Base-by-base conservation (phyloP, 2,888 invertebrate genomes). In the Pollenia griseotomentosa region DNA sequence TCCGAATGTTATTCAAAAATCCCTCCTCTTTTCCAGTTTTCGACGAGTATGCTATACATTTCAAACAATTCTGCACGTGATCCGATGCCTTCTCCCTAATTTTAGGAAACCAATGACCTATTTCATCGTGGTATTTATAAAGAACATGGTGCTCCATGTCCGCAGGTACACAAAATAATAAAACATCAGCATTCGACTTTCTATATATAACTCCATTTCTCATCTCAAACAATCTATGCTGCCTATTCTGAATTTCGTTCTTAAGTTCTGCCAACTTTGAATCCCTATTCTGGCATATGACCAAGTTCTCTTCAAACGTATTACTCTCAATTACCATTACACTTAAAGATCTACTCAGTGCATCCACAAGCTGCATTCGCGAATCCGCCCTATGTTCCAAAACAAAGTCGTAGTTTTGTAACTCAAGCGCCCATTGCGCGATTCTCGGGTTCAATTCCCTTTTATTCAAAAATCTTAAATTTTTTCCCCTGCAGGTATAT, bases 11-110 rank as follows among this genome's bases (percentile, higher is more conserved):
- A 14, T 86, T 53, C 16, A 86, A 40, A 53, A 77, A 73, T 6
- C 78, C 79, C 48, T 83, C 86, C 23, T 74, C 74, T 10, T 55
- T 66, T 12, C 75, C 68, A 65, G 55, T 48, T 42, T 73, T 86
- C 8, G 63, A 40, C 23, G 77, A 82, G 23, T 57, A 85, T 11
- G 46, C 79, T 5, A 77, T 78, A 19, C 79, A 78, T 12, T 78
- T 78, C 12, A 78, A 44, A 53, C 74, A 77, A 51, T 82, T 85
- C 63, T 59, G 8, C 33, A 82, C 73, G 23, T 77, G 85, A 5
- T 42, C 42, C 2, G n/a, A 12, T 5, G 61, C 44, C 44, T 77
- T 78, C n/a, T 12, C 55, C 40, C 68, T 73, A 3, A 85, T 79
- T 16, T 74, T 61, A 1, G 55, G 73, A 71, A 77, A 81, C 70